phyloP scores from a whole-genome alignment of 2,888 invertebrate species.

The Spicauda simplicius region DNA sequence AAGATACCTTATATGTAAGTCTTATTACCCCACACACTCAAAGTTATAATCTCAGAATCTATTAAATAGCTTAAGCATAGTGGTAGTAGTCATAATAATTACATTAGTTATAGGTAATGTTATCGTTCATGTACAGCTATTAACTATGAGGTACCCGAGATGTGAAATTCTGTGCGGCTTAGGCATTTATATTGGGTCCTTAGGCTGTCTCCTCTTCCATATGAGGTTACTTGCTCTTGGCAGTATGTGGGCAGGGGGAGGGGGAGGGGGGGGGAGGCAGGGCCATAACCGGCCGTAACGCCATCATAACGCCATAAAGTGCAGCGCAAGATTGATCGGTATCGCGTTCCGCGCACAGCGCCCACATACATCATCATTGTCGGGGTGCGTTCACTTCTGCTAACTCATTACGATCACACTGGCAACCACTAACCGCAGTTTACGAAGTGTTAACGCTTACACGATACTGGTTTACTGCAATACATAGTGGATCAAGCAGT shows the following conservation, averaged over 20 bases:
- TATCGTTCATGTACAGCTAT: too few species aligned
- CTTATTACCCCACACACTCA: too few species aligned
- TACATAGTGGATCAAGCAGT: too few species aligned
- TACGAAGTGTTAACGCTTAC: not conserved
- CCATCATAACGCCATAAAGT: slow-evolving; percentile 7
- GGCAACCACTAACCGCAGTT: not conserved
- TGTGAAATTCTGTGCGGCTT: not conserved
- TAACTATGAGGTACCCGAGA: not conserved
- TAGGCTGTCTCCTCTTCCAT: not conserved
- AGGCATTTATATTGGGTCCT: slow-evolving; percentile 6
- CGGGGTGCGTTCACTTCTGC: not conserved
- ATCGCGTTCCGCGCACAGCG: slow-evolving; percentile 10
- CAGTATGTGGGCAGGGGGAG: not conserved
- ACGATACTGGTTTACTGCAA: not conserved
- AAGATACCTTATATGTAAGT: too few species aligned
- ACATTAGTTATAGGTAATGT: too few species aligned
- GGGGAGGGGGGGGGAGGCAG: slow-evolving; percentile 1
- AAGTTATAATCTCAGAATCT: too few species aligned
- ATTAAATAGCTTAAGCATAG: too few species aligned
- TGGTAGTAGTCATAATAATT: too few species aligned
- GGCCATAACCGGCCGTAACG: slow-evolving; percentile 1
- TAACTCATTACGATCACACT: not conserved
- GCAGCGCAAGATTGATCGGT: slow-evolving; percentile 20
- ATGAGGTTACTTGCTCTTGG: not conserved
- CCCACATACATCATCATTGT: slow-evolving; percentile 3